Base-by-base conservation (phyloP, 2,797 vertebrate genomes). In the Dipus sagitta region DNA sequence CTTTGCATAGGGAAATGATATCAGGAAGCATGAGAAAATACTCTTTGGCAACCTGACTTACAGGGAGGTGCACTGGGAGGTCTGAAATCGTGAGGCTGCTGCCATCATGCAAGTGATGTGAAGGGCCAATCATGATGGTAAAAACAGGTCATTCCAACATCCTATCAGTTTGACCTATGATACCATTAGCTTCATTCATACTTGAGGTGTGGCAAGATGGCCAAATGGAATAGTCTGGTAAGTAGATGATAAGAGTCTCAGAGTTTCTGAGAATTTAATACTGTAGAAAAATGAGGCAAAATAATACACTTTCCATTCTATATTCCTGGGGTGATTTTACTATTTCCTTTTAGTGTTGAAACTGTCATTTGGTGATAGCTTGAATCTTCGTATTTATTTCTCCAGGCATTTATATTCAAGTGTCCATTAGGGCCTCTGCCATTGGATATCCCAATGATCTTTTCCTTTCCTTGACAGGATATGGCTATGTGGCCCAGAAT, bases 261-360 rank as follows among this genome's bases (percentile, higher is more conserved):
- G 52, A 13, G 3, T 83, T 78, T 68, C 62, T 64, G 68, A 91
- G 72, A 65, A 6, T 47, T 76, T 38, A 81, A 24, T 75, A 60
- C 91, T 42, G 21, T 42, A 92, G 79, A 85, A 88, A 83, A 86
- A 90, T 23, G 79, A 77, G 54, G 23, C 70, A 93, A 77, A 83
- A 67, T 30, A 28, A 79, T 34, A 32, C 86, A 54, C 62, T 78
- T 91, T 82, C 52, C 26, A 38, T 71, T 30, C 32, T 92, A 3
- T 32, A 23, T 62, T 93, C 34, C 28, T 42, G 77, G 47, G 17
- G 65, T 78, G 87, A n/a, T 70, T 70, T 78, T 28, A 58, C 54
- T 58, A 71, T 92, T 93, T 74, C 76, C 11, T 93, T 81, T 85
- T 47, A 26, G 15, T 2, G 6, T 14, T 77, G 24, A 95, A 86